Evolutionary conservation across 2,888 invertebrate genomes (phyloP).

Genomic region (Volucella zonaria): DNA sequence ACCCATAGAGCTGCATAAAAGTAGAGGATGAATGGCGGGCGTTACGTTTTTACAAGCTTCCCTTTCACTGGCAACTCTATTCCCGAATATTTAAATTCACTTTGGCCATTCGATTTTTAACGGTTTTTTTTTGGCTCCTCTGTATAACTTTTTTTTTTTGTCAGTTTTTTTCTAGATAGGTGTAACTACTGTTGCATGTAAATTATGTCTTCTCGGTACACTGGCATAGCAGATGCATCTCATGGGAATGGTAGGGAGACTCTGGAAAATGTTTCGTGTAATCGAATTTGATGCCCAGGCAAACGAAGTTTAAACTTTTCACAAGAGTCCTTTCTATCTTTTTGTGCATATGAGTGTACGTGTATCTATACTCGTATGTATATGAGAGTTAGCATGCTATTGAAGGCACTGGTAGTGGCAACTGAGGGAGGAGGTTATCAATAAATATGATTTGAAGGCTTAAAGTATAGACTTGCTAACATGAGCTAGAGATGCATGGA

Average conservation of each 20-base stretch:
- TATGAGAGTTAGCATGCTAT: neutral
- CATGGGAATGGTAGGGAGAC: slow-evolving; percentile 49
- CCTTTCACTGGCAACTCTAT: slow-evolving; percentile 51
- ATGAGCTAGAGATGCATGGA: slow-evolving; percentile 23
- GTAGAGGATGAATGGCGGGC: slow-evolving; percentile 1
- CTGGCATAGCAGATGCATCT: slow-evolving; percentile 55
- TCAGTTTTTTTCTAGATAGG: neutral
- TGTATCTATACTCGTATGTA: neutral
- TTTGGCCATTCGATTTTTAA: slow-evolving; percentile 57
- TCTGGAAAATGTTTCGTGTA: slow-evolving; percentile 68
- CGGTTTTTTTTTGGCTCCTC: slow-evolving; percentile 10
- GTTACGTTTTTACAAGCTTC: slow-evolving; percentile 55
- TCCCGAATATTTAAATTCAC: slow-evolving; percentile 70
- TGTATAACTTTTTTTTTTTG: slow-evolving; percentile 5
- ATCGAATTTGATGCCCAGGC: slow-evolving; percentile 69
- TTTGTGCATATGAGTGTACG: slow-evolving; percentile 2
- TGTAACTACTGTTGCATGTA: slow-evolving; percentile 62
- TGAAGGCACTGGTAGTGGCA: no score
- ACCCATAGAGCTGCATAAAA: slow-evolving; percentile 12
- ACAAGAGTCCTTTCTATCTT: slow-evolving; percentile 49
- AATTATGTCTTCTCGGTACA: slow-evolving; percentile 56
- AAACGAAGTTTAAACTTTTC: slow-evolving; percentile 69
- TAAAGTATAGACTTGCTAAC: slow-evolving; percentile 38
- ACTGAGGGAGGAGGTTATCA: slow-evolving; percentile 26
- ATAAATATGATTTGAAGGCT: slow-evolving; percentile 63